phyloP scores from a whole-genome alignment of 2,888 invertebrate genomes.

The Xylota segnis region DNA sequence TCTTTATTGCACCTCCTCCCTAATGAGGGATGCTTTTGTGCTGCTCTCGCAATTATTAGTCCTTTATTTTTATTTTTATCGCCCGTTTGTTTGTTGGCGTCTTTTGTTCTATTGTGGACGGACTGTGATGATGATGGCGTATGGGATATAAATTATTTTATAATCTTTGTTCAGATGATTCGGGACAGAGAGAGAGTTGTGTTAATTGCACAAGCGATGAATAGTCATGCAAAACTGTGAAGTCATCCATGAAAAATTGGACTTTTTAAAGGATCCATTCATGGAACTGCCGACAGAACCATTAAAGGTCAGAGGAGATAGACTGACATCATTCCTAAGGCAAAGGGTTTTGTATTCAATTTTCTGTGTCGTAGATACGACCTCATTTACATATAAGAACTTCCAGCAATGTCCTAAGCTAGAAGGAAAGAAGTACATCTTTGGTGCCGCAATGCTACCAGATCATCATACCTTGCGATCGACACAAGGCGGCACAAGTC shows the following conservation, averaged over 20 bases:
- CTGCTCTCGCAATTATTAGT: slow-evolving; percentile 68
- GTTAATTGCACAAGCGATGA: slow-evolving; percentile 13
- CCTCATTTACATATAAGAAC: too few relatives aligned
- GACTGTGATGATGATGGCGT: slow-evolving; percentile 29
- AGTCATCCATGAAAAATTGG: neutral
- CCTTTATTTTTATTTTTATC: slow-evolving; percentile 70
- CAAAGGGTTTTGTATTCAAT: too few relatives aligned
- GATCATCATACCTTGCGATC: too few relatives aligned
- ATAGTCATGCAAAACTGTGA: neutral
- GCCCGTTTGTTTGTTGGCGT: slow-evolving; percentile 53
- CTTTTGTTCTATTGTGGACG: slow-evolving; percentile 66
- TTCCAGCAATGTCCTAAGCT: too few relatives aligned
- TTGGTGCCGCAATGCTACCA: too few relatives aligned
- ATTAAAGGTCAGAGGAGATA: too few relatives aligned
- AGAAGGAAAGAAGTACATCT: too few relatives aligned
- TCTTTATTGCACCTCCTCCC: slow-evolving; percentile 77
- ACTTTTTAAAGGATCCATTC: neutral
- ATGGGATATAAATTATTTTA: slow-evolving; percentile 58
- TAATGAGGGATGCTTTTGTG: slow-evolving; percentile 69
- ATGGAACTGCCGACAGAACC: too few relatives aligned
- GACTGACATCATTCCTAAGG: too few relatives aligned
- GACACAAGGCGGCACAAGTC: too few relatives aligned
- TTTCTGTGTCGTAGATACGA: too few relatives aligned
- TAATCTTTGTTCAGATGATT: slow-evolving; percentile 28
- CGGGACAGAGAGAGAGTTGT: slow-evolving; percentile 10